These are phyloP conservation scores for Melanogrammus aeglefinus DNA, from an alignment of 2,797 vertebrate genomes.

Conservation along the genomic window DNA sequence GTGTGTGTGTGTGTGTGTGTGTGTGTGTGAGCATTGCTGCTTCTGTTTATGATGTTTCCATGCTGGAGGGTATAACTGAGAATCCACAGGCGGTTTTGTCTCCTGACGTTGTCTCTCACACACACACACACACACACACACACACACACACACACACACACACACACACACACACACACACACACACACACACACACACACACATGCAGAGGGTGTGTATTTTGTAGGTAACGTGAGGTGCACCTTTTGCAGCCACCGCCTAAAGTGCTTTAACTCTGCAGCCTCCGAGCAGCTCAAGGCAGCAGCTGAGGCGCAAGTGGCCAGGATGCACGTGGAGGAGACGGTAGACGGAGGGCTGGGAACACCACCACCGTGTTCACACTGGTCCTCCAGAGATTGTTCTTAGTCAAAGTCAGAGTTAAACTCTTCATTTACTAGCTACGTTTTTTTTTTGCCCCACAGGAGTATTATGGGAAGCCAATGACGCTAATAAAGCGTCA, in stretches of 20 bases:
- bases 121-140: constrained; percentile 2
- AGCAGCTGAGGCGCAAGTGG: background rate
- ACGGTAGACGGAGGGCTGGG: background rate
- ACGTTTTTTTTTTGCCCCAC: background rate
- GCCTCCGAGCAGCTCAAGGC: background rate
- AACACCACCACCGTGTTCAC: background rate
- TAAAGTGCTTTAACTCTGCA: background rate
- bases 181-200: constrained; percentile 3
- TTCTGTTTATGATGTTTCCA: constrained; percentile 30
- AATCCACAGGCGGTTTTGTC: constrained; percentile 57
- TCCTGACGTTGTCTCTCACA: constrained; percentile 21
- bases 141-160: background rate
- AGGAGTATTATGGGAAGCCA: background rate
- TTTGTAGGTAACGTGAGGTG: background rate
- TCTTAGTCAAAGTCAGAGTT: background rate
- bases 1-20: background rate
- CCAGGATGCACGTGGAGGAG: background rate
- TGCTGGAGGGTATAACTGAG: constrained; percentile 15
- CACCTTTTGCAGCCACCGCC: background rate
- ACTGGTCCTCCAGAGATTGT: background rate
- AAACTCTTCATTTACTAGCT: background rate
- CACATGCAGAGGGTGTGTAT: background rate
- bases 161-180: background rate
- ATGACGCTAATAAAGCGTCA: too few species aligned
- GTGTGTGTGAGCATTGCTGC: background rate